Evolutionary conservation across 2,888 invertebrate genomes (phyloP).

Genomic region (Eupelmus urozonus): DNA sequence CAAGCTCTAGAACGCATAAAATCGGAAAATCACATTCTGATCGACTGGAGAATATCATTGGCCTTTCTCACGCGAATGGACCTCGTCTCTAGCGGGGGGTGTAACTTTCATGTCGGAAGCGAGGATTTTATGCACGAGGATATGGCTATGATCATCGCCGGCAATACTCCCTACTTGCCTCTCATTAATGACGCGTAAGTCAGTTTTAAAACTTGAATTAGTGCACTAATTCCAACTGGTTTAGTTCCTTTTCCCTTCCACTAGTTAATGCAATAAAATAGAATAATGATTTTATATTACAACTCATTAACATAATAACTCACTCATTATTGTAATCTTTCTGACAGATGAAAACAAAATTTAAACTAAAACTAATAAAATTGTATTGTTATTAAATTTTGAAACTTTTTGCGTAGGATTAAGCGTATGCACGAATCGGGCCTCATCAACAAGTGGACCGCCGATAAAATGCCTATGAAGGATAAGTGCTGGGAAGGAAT

Average conservation of each 20-base stretch:
- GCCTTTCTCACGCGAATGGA: slow-evolving; percentile 82
- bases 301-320: too few relatives aligned
- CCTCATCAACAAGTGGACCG: slow-evolving; percentile 89
- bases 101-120: slow-evolving; percentile 86
- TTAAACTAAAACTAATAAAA: neutral
- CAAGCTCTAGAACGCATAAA: slow-evolving; percentile 81
- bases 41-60: slow-evolving; percentile 90
- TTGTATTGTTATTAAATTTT: neutral
- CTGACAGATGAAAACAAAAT: neutral
- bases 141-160: slow-evolving; percentile 86
- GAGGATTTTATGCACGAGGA: slow-evolving; percentile 90
- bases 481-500: slow-evolving; percentile 87
- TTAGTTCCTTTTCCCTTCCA: too few relatives aligned
- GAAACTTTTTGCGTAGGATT: slow-evolving; percentile 79
- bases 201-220: too few relatives aligned
- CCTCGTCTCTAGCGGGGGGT: slow-evolving; percentile 81
- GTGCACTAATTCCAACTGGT: neutral
- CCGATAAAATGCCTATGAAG: slow-evolving; percentile 86
- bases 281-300: too few relatives aligned
- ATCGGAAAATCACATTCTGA: slow-evolving; percentile 84
- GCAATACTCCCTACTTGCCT: slow-evolving; percentile 86
- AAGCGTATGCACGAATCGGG: slow-evolving; percentile 90
- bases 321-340: neutral
- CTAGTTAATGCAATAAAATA: too few relatives aligned
- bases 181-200: slow-evolving; percentile 87